Base-by-base conservation (phyloP, 2,888 invertebrate species). In the Pachymerium ferrugineum region DNA sequence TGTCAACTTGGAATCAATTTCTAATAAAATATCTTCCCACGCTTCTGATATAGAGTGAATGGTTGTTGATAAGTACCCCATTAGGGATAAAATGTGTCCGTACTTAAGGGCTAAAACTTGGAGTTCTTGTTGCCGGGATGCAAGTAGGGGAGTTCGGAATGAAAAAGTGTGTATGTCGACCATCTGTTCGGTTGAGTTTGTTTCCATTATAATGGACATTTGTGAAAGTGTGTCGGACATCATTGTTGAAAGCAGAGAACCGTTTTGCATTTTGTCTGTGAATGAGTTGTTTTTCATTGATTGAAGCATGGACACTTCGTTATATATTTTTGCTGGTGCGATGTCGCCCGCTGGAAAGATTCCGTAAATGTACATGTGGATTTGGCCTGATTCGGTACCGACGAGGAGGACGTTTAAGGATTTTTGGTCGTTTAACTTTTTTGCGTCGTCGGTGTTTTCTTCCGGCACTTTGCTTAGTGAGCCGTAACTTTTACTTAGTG, bases 1-100 rank as follows among this genome's bases (percentile, higher is more conserved):
- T 0, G 92, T 89, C 78, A 97, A 87, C 84, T 97, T 97, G 70
- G 91, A 90, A 81, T 97, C 96, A 89, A 97, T 93, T 85, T 97
- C 96, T 62, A 95, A 82, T 38, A 97, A 85, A 79, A 96, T 93
- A 77, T 92, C 94, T 81, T 97, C 97, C 94, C 95, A 97, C 0
- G 94, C 92, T 83, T 96, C 96, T 42, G 88, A 89, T 77, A 94
- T 90, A 6, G 90, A 89, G 78, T 88, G 87, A 83, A 94, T 89
- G 0, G 93, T 92, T 78, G 89, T 89, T 73, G 89, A 89, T 33
- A 93, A 81, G 77, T 86, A 86, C 79, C 87, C 87, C 80, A 91
- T 85, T 47, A 93, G 86, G 78, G 89, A 83, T 12, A 88, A 82
- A 30, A 93, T 86, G 79, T 90, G 88, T 6, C 89, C 88, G 82